Evolutionary conservation across 53 echinoderm and acorn worm genomes (phyloP).

Genomic region (Paracentrotus lividus): DNA sequence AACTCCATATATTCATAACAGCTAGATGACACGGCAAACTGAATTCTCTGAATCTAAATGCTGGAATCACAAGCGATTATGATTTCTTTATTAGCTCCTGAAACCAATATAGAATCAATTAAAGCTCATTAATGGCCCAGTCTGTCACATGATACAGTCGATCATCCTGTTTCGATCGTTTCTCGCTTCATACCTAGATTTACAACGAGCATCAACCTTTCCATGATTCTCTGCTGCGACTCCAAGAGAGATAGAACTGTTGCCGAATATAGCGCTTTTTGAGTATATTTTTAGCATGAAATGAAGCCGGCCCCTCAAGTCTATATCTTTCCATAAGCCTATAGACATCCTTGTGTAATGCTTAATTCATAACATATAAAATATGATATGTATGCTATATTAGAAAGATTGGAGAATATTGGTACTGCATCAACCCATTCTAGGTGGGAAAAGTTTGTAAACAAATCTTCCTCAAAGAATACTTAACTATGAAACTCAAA

Average conservation of each 20-base stretch:
- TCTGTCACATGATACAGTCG: constrained; percentile 8
- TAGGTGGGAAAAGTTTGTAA: too few species aligned
- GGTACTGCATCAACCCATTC: not conserved
- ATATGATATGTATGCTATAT: not conserved
- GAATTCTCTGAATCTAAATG: not conserved
- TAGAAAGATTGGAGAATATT: not conserved
- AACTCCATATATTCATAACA: too few species aligned
- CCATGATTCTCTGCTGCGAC: not conserved
- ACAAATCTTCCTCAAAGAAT: too few species aligned
- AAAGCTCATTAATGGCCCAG: constrained; percentile 25
- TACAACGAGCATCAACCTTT: not conserved
- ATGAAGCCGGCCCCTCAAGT: constrained; percentile 26
- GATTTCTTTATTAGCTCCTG: not conserved
- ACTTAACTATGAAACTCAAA: too few species aligned
- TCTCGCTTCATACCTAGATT: not conserved
- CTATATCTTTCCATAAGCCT: constrained; percentile 20
- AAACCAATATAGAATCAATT: constrained; percentile 61
- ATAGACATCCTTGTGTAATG: not conserved
- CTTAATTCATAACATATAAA: not conserved
- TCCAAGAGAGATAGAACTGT: constrained; percentile 23
- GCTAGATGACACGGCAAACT: not conserved
- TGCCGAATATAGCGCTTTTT: constrained; percentile 30
- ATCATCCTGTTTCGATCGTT: not conserved
- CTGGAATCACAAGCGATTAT: constrained; percentile 11
- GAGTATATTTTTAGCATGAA: constrained; percentile 6